Evolutionary conservation across 2,888 invertebrate species (phyloP).

Genomic region (Philaethria dido): DNA sequence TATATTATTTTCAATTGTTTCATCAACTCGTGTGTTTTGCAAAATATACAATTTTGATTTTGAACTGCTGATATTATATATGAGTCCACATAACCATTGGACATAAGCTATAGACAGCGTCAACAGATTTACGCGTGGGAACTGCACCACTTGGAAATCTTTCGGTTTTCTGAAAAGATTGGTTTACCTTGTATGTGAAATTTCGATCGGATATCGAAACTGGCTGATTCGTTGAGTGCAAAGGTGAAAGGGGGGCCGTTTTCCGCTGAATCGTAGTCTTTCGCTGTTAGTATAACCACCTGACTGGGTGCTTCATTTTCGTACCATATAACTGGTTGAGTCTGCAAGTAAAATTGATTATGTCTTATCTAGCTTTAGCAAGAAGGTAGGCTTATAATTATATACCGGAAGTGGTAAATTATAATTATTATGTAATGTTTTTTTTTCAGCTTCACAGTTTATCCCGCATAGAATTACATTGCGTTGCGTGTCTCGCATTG

Average conservation of each 20-base stretch:
- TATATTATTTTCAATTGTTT: too few species aligned
- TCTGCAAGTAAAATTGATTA: conserved; percentile 60
- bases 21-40: too few species aligned
- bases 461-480: too few species aligned
- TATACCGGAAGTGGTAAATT: not conserved
- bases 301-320: conserved; percentile 90
- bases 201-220: conserved; percentile 87
- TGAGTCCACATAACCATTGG: not conserved
- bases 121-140: conserved; percentile 22
- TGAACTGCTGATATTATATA: not conserved
- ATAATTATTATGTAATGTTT: too few species aligned
- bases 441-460: too few species aligned
- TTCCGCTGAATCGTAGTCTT: conserved; percentile 91
- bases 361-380: not conserved
- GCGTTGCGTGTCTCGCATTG: too few species aligned
- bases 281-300: conserved; percentile 88
- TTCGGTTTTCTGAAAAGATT: conserved; percentile 28
- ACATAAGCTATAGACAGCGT: not conserved
- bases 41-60: too few species aligned
- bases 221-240: conserved; percentile 86
- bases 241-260: conserved; percentile 95
- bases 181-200: conserved; percentile 87
- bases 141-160: conserved; percentile 25
- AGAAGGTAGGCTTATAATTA: not conserved
- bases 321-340: conserved; percentile 92